phyloP scores from a whole-genome alignment of 2,888 invertebrate genomes.

The Boloria euphrosyne region DNA sequence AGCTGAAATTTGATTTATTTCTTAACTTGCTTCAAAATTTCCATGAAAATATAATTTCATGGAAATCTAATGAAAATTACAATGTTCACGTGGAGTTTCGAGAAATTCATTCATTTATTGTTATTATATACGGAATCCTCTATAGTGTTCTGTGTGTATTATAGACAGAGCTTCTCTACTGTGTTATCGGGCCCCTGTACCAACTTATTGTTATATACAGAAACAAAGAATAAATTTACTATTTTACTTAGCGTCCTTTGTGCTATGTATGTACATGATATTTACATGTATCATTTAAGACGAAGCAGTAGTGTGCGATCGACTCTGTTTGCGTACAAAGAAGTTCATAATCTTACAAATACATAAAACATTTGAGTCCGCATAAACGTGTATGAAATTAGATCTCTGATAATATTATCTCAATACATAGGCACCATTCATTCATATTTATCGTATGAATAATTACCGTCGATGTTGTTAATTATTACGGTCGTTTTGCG shows the following conservation, averaged over 20 bases:
- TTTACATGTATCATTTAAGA: conserved; percentile 1
- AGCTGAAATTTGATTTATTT: not conserved
- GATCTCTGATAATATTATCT: conserved; percentile 6
- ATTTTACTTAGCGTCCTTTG: not conserved
- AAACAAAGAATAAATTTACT: conserved; percentile 8
- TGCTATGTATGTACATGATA: not conserved
- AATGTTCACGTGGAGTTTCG: too few species aligned
- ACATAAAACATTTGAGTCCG: conserved; percentile 1
- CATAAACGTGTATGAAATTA: conserved; percentile 2
- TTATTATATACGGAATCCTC: too few species aligned
- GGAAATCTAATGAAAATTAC: too few species aligned
- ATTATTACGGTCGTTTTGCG: conserved; percentile 13
- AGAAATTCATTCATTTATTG: too few species aligned
- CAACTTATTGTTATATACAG: not conserved
- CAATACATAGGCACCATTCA: conserved; percentile 5
- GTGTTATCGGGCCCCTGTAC: not conserved
- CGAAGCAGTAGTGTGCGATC: not conserved
- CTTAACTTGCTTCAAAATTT: not conserved
- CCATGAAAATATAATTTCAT: too few species aligned
- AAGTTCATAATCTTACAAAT: conserved; percentile 11
- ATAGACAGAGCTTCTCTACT: too few species aligned
- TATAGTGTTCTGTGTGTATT: too few species aligned
- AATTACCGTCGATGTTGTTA: conserved; percentile 16
- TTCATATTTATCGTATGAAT: conserved; percentile 6
- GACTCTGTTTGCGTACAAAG: conserved; percentile 5